A percentile compares a stretch with the other conserved stretches of the same genome.
phyloP scores from a whole-genome alignment of 2,113 vertebrate genomes.

The Sebastes schlegelii region DNA sequence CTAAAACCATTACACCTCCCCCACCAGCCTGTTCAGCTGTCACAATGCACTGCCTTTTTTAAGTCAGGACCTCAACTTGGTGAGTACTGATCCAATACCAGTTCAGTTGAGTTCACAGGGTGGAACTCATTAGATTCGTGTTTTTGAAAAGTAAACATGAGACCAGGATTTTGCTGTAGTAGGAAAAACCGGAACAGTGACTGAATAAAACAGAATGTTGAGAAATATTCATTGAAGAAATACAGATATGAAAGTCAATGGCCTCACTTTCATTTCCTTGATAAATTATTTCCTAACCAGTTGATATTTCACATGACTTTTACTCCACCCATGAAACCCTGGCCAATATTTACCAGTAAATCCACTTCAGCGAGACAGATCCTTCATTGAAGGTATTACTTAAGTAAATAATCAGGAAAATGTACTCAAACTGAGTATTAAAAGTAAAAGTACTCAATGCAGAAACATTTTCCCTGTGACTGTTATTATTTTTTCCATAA shows the following conservation, averaged over 20 bases:
- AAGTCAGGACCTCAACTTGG: not conserved
- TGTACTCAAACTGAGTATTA: not conserved
- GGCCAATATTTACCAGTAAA: not conserved
- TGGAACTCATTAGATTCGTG: not conserved
- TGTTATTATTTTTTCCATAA: not conserved
- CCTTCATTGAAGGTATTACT: not conserved
- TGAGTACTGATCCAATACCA: not conserved
- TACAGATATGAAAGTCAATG: not conserved
- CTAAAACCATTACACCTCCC: slow-evolving; percentile 23
- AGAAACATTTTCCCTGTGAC: not conserved
- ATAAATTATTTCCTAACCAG: not conserved
- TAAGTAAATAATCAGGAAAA: not conserved
- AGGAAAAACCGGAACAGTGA: not conserved
- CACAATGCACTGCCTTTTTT: not conserved
- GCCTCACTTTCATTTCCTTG: not conserved
- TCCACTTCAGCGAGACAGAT: not conserved
- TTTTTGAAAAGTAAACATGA: not conserved
- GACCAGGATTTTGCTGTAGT: too few relatives aligned
- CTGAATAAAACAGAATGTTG: not conserved
- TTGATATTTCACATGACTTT: not conserved
- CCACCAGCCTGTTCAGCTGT: not conserved
- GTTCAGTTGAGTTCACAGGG: too few relatives aligned
- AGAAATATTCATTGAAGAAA: not conserved
- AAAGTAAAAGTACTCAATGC: not conserved
- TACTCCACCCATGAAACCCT: not conserved